Base-by-base conservation (phyloP, 2,113 vertebrate species). In the Sturnira hondurensis region DNA sequence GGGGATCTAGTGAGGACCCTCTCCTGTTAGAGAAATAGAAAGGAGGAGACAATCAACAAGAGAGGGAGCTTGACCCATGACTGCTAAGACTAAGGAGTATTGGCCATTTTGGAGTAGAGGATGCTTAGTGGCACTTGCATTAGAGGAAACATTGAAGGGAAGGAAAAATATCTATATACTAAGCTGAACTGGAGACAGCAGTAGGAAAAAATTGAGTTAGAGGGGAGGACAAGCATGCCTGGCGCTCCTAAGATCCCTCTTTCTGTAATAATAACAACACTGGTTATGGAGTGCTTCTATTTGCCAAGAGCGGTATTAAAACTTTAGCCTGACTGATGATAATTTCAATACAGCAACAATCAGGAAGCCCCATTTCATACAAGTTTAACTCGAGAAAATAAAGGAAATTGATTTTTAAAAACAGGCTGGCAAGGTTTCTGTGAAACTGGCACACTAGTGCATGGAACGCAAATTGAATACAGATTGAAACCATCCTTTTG, bases 401-500 rank as follows among this genome's bases (percentile, higher is more conserved):
- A 96, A 95, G 92, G 47, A 93, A 96, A 97, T 89, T 91, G 86
- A 94, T 91, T 96, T 94, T 85, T 71, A 54, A 96, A 96, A 97
- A 56, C 76, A 89, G 11, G 17, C 58, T 95, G 97, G 94, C 95
- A 94, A 96, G 38, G 22, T 91, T 95, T 96, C 94, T 77, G 33
- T 91, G 91, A 86, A 91, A 88, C 63, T 96, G 96, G 95, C 91
- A 95, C 78, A 82, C 81, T 58, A 3, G 0, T 45, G 31, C 17
- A 3, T 52, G 65, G 82, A 95, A 83, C 89, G 73, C 71, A 96
- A 94, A 96, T 93, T 92, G 93, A 94, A 96, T 92, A 82, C 96
- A 95, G 95, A 97, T 96, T 89, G 93, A 96, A 96, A 93, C 95
- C 95, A 91, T 94, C 78, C 77, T 94, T 97, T 94, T 89, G 91